Percentiles rank a stretch among this genome's conserved stretches.
Conservation (phyloP, 2,888 invertebrate species). For the Chrysomela aeneicollis region DNA sequence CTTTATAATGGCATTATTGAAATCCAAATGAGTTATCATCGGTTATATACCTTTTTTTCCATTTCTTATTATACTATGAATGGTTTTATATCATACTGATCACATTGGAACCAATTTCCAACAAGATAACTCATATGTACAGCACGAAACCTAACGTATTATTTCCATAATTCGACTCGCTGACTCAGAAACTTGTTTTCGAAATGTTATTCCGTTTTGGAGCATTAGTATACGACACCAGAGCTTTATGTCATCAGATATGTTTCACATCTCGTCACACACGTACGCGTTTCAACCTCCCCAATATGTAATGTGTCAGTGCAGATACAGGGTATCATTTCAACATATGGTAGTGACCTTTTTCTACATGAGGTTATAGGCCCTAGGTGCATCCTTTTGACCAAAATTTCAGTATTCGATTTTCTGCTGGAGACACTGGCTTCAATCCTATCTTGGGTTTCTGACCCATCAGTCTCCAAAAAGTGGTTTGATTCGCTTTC, state of each 20-base stretch:
- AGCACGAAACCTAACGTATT: slow-evolving; percentile 1
- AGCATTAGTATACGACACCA: slow-evolving; percentile 4
- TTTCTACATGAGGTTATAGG: too few relatives aligned
- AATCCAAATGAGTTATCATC: background rate
- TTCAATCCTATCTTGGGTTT: too few relatives aligned
- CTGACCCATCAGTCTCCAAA: too few relatives aligned
- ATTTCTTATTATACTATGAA: background rate
- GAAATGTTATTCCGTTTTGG: slow-evolving; percentile 14
- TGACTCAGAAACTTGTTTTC: slow-evolving; percentile 18
- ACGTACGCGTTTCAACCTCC: slow-evolving; percentile 11
- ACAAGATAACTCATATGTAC: background rate
- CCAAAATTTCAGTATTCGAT: too few relatives aligned
- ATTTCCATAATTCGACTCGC: slow-evolving; percentile 13
- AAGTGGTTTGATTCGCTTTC: too few relatives aligned
- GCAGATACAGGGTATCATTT: too few relatives aligned
- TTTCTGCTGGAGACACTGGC: too few relatives aligned
- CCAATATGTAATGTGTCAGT: slow-evolving; percentile 10
- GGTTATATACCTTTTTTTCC: background rate
- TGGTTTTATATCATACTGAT: background rate
- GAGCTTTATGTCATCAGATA: background rate
- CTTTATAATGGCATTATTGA: background rate
- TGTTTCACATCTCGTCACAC: slow-evolving; percentile 22
- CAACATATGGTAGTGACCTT: too few relatives aligned
- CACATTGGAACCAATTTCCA: background rate
- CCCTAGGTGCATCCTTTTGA: too few relatives aligned